Evolutionary conservation across 2,113 vertebrate species (phyloP).

Genomic region (Pterocles gutturalis): DNA sequence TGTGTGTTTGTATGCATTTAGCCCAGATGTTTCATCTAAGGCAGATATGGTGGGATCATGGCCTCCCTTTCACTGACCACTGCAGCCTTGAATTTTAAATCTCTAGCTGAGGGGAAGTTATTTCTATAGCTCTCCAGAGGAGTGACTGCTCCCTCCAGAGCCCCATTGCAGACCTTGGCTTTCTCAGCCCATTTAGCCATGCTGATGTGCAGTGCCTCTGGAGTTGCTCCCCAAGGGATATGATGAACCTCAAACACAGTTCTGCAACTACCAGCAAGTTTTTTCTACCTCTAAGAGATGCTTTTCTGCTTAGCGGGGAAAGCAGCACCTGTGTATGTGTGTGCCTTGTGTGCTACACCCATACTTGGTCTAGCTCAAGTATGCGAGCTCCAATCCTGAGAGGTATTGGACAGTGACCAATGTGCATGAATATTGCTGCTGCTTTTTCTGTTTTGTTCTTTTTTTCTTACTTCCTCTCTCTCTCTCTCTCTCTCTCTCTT

Average conservation of each 20-base stretch:
- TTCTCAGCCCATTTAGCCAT: not conserved
- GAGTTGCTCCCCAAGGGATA: rapidly evolving
- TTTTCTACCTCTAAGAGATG: not conserved
- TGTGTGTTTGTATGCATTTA: not conserved
- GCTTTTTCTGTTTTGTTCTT: conserved; percentile 16
- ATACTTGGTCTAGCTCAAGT: conserved; percentile 43
- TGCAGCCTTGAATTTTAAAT: not conserved
- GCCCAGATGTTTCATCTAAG: not conserved
- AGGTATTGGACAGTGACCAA: not conserved
- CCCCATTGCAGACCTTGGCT: not conserved
- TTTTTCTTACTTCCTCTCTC: conserved; percentile 9
- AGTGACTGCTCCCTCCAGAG: not conserved
- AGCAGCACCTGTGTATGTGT: not conserved
- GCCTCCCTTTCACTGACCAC: conserved; percentile 61
- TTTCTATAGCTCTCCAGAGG: not conserved
- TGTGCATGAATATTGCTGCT: conserved; percentile 56
- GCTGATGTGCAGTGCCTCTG: not conserved
- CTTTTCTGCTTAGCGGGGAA: not conserved
- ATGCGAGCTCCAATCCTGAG: conserved; percentile 14
- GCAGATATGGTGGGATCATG: not conserved
- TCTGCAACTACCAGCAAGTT: not conserved
- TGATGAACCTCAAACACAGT: not conserved
- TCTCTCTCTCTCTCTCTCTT: conserved; percentile 37
- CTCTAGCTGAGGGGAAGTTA: not conserved
- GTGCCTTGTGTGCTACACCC: not conserved